phyloP scores from a whole-genome alignment of 2,797 vertebrate genomes.

The Sebastes jordani region DNA sequence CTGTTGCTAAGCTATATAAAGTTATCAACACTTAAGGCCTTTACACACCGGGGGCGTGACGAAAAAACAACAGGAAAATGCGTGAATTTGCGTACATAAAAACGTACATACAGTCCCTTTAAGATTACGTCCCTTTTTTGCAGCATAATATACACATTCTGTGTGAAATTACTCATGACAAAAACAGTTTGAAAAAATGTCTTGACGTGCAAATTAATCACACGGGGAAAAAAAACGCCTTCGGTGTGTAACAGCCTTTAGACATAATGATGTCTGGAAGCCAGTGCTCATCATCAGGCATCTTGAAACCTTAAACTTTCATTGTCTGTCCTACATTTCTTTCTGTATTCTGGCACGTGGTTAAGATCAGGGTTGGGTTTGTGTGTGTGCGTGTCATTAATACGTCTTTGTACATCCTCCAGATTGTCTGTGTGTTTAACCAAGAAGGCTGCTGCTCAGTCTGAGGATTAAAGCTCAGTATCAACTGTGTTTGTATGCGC shows the following conservation, averaged over 20 bases:
- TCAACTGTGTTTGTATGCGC: slow-evolving; percentile 5
- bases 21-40: neutral
- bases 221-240: too few species aligned
- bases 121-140: too few species aligned
- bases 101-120: too few species aligned
- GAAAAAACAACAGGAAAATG: neutral
- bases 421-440: neutral
- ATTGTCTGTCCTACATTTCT: neutral
- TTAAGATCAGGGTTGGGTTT: neutral
- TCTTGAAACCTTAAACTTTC: neutral
- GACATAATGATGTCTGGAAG: neutral
- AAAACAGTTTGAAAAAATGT: too few species aligned
- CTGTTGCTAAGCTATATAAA: neutral
- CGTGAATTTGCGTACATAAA: too few species aligned
- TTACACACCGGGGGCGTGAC: neutral
- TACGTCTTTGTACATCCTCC: neutral
- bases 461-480: neutral
- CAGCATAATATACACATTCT: too few species aligned
- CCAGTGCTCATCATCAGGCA: neutral
- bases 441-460: neutral
- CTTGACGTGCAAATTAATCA: too few species aligned
- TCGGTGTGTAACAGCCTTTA: too few species aligned
- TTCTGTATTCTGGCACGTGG: too few species aligned
- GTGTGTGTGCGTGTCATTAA: neutral
- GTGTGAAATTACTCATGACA: too few species aligned